Conservation (phyloP, 2,888 invertebrate species). For the Heliconius erato region DNA sequence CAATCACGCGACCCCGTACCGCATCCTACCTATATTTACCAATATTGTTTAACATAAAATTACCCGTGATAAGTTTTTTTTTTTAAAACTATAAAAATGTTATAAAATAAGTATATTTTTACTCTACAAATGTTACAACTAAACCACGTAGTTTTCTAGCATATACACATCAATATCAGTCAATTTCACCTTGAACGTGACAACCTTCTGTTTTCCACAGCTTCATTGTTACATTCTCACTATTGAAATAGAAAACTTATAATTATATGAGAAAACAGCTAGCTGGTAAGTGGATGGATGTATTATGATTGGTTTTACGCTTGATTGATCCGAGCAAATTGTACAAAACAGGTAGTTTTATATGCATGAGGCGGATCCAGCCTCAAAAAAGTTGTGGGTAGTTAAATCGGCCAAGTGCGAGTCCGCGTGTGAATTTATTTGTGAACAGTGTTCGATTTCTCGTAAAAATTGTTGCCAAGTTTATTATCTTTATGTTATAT, state of each 20-base stretch:
- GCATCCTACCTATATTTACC: no score
- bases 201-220: constrained; percentile 59
- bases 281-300: neutral
- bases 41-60: no score
- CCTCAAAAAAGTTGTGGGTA: neutral
- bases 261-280: constrained; percentile 59
- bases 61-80: no score
- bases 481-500: no score
- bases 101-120: no score
- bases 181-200: constrained; percentile 48
- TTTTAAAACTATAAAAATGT: no score
- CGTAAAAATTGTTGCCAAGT: no score
- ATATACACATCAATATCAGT: constrained; percentile 28
- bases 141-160: neutral
- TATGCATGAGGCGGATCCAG: neutral
- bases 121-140: no score
- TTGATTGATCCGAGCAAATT: neutral
- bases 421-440: no score
- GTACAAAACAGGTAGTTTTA: neutral
- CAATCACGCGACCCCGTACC: no score
- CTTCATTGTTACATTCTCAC: constrained; percentile 77
- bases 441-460: no score
- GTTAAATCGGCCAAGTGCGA: neutral
- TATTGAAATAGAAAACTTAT: constrained; percentile 76
- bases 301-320: neutral